Conservation (phyloP, 2,113 vertebrate species). For the Rousettus leschenaultii region DNA sequence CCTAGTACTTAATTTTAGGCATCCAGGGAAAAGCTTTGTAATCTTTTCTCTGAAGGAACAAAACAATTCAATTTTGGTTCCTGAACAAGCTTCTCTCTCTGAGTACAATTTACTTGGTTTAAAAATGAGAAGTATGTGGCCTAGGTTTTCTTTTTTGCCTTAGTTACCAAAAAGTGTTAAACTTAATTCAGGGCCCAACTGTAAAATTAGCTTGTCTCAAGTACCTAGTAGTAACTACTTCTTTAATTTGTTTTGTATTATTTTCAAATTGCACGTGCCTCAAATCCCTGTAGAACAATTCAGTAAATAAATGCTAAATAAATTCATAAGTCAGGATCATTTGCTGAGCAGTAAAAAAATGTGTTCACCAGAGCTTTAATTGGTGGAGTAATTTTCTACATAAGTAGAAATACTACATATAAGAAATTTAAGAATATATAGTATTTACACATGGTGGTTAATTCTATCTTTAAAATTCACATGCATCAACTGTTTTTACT, state of each 20-base stretch:
- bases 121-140: not conserved
- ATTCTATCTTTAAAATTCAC: not conserved
- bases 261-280: not conserved
- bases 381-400: not conserved
- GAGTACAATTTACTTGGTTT: not conserved
- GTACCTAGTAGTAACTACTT: not conserved
- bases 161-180: not conserved
- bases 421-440: not conserved
- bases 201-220: not conserved
- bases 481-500: not conserved
- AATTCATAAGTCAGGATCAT: not conserved
- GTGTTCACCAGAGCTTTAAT: not conserved
- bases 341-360: not conserved
- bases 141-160: not conserved
- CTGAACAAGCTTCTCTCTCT: not conserved
- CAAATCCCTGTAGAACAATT: not conserved
- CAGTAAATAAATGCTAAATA: not conserved
- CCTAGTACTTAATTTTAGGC: not conserved
- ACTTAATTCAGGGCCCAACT: not conserved
- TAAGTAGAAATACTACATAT: not conserved
- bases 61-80: constrained; percentile 15
- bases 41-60: not conserved
- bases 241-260: not conserved
- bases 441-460: not conserved
- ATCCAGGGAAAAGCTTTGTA: not conserved